A percentile compares a stretch with the other conserved stretches of the same genome.
phyloP scores from a whole-genome alignment of 2,797 vertebrate species.

The Mionectes olivaceus region DNA sequence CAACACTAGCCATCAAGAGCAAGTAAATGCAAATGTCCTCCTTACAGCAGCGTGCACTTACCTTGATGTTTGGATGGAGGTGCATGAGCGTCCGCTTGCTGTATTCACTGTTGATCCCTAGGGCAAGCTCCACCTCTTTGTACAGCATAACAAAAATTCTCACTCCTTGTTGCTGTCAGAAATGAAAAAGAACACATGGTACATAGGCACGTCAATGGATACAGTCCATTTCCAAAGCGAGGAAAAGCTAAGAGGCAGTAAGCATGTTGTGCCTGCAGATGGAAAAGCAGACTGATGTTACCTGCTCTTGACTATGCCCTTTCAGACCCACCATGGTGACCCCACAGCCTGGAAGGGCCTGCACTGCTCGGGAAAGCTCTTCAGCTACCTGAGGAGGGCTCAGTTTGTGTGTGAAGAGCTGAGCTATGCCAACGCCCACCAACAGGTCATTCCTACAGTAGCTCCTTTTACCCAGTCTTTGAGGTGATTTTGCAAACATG shows the following conservation, averaged over 20 bases:
- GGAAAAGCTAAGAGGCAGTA: background rate
- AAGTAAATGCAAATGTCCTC: background rate
- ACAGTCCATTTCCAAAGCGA: fast-evolving
- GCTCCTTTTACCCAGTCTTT: background rate
- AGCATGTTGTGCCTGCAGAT: background rate
- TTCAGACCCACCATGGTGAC: background rate
- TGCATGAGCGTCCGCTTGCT: constrained; percentile 89
- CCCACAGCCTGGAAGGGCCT: background rate
- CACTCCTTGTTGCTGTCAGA: constrained; percentile 91
- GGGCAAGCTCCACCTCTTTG: constrained; percentile 95
- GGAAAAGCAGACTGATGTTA: background rate
- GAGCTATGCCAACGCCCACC: background rate
- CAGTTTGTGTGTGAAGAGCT: background rate
- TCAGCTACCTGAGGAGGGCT: background rate
- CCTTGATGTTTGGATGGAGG: constrained; percentile 95
- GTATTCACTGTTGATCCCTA: constrained; percentile 96
- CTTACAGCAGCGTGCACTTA: constrained; percentile 14
- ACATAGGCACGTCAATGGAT: background rate
- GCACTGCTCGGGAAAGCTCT: background rate
- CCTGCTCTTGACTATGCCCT: background rate
- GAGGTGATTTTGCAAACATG: background rate
- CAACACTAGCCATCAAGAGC: background rate
- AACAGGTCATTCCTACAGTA: background rate
- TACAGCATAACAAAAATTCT: constrained; percentile 94
- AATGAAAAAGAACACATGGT: background rate